Evolutionary conservation across 2,888 invertebrate species (phyloP).

Genomic region (Xestia c-nigrum): DNA sequence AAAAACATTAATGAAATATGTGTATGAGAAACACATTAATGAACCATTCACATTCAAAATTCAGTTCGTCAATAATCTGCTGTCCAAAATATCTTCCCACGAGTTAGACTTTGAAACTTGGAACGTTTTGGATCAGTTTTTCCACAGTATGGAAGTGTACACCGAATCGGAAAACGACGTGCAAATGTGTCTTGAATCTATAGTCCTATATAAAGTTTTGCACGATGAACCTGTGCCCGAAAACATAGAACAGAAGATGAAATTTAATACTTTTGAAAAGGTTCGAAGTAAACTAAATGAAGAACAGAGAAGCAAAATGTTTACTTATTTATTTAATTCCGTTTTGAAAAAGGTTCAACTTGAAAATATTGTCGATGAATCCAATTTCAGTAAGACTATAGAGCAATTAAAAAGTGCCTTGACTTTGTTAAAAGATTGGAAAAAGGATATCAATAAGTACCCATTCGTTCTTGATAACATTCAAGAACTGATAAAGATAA

Average conservation of each 20-base stretch:
- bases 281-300: slow-evolving; percentile 70
- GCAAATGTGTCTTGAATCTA: slow-evolving; percentile 74
- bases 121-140: slow-evolving; percentile 79
- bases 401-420: slow-evolving; percentile 66
- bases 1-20: slow-evolving; percentile 75
- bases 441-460: slow-evolving; percentile 73
- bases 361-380: slow-evolving; percentile 64
- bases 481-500: slow-evolving; percentile 71
- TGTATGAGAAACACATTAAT: slow-evolving; percentile 80
- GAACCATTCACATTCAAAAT: slow-evolving; percentile 77
- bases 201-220: slow-evolving; percentile 77
- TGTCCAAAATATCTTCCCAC: slow-evolving; percentile 71
- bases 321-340: slow-evolving; percentile 74
- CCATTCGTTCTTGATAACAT: slow-evolving; percentile 72
- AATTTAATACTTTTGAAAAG: slow-evolving; percentile 72
- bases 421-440: slow-evolving; percentile 75
- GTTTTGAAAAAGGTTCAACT: slow-evolving; percentile 64
- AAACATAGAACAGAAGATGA: slow-evolving; percentile 77
- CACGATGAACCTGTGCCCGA: slow-evolving; percentile 75
- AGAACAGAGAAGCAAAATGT: slow-evolving; percentile 75
- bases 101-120: slow-evolving; percentile 75
- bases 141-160: slow-evolving; percentile 82
- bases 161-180: slow-evolving; percentile 72
- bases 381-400: slow-evolving; percentile 66
- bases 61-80: slow-evolving; percentile 75